Base-by-base conservation (phyloP, 2,113 vertebrate genomes). In the Nerophis lumbriciformis region DNA sequence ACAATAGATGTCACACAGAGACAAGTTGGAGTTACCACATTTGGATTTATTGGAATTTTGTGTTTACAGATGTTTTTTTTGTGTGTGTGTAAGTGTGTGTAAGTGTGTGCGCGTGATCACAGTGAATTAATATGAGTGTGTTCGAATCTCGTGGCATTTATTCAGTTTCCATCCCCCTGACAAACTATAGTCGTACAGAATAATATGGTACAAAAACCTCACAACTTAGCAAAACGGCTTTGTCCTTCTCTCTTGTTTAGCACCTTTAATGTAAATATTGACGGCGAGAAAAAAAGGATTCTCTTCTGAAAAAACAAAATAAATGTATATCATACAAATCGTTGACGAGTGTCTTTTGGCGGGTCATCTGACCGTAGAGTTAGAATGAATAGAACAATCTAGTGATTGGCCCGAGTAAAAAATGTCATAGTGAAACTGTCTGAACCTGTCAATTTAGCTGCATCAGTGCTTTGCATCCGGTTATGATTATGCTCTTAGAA, bases 31-130 rank as follows among this genome's bases (percentile, higher is more conserved):
- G 73, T 87, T 72, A 85, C 81, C 86, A 89, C 74, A 78, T 68
- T 65, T 69, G 63, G 68, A 59, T 90, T 91, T 90, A 90, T 88
- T 85, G 84, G 53, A 63, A 81, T 39, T 75, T 82, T 53, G 62
- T 69, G 76, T 86, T 73, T 63, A 61, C 48, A 49, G 53, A 47
- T 65, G n/a, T 14, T 21, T 48, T 37, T 21, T 48, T 37, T 56
- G 36, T 37, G 5, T 4, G 21, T 61, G 9, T 52, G 19, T 19
- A 19, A 19, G 19, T 19, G 19, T 19, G 48, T 59, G 58, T 64
- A 19, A 19, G 13, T 51, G n/a, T 15, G 4, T 36, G 35, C 28
- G 38, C 11, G 9, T 44, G 42, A 44, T 44, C 42, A 44, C 42
- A 12, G 42, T 45, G 42, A 48, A 8, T 48, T 39, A 54, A 44